Conservation (phyloP, 2,888 invertebrate species). For the Lycaena phlaeas region DNA sequence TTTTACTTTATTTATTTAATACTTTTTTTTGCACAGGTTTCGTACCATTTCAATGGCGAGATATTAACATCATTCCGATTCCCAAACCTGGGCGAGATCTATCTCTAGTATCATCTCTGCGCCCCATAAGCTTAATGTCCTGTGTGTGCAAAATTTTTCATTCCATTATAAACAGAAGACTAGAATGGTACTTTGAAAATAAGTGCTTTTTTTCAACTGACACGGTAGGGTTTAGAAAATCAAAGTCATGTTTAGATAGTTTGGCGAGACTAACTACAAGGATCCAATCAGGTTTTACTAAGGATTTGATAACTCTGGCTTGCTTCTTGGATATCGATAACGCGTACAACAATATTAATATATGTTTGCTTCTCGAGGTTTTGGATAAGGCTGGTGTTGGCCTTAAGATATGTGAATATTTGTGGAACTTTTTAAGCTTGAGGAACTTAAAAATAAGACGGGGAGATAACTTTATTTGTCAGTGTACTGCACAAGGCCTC, state of each 20-base stretch:
- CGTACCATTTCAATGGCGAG: conserved; percentile 8
- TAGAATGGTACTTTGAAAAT: conserved; percentile 14
- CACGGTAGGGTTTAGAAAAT: background rate
- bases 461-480: background rate
- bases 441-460: conserved; percentile 5
- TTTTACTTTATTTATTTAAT: conserved; percentile 6
- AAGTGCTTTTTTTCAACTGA: conserved; percentile 9
- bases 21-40: background rate
- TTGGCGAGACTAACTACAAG: conserved; percentile 9
- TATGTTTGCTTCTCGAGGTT: background rate
- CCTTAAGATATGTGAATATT: conserved; percentile 8
- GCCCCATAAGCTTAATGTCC: conserved; percentile 11
- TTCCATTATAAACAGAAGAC: conserved; percentile 9
- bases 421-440: conserved; percentile 14
- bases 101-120: background rate
- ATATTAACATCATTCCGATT: conserved; percentile 5
- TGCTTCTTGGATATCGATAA: conserved; percentile 14
- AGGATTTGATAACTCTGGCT: conserved; percentile 7
- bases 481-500: conserved; percentile 12
- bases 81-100: conserved; percentile 2
- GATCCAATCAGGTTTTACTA: conserved; percentile 9
- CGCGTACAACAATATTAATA: conserved; percentile 13
- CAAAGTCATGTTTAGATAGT: conserved; percentile 12
- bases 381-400: conserved; percentile 8
- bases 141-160: conserved; percentile 12